A percentile compares a stretch with the other conserved stretches of the same genome.
Evolutionary conservation across 1,140 invertebrate species (phyloP).

Genomic region (Leptinotarsa lineolata): DNA sequence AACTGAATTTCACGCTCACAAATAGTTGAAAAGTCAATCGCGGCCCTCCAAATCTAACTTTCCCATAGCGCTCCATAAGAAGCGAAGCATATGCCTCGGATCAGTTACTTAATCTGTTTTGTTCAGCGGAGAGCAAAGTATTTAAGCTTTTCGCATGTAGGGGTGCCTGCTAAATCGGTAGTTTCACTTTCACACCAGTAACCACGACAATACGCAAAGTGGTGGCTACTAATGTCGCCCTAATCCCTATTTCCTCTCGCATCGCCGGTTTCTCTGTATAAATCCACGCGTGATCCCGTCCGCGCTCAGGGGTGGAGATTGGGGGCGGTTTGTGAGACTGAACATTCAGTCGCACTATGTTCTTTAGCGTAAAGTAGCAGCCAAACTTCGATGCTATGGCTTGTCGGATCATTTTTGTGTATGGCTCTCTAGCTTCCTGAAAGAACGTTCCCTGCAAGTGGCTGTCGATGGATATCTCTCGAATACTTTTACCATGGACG

Average conservation of each 20-base stretch:
- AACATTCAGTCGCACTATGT: too few relatives aligned
- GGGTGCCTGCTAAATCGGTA: slow-evolving; percentile 32
- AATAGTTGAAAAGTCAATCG: neutral
- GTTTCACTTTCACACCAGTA: slow-evolving; percentile 50
- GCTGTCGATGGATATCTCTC: too few relatives aligned
- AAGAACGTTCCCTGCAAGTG: too few relatives aligned
- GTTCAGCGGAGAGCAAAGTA: slow-evolving; percentile 29
- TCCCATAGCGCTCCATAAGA: slow-evolving; percentile 20
- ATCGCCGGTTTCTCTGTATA: slow-evolving; percentile 11
- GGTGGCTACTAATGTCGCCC: slow-evolving; percentile 47
- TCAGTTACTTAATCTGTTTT: slow-evolving; percentile 29
- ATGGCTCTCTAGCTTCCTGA: too few relatives aligned
- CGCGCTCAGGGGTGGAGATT: slow-evolving; percentile 1
- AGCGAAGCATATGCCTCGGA: slow-evolving; percentile 27
- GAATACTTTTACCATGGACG: too few relatives aligned
- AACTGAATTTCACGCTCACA: too few relatives aligned
- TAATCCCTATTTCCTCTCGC: slow-evolving; percentile 44
- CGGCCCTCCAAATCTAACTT: neutral
- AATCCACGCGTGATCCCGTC: neutral
- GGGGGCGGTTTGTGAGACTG: neutral
- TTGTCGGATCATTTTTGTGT: too few relatives aligned
- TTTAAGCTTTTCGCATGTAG: slow-evolving; percentile 14
- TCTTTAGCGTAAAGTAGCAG: too few relatives aligned
- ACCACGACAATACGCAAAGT: slow-evolving; percentile 47
- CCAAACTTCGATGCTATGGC: too few relatives aligned